Percentiles rank a stretch among this genome's conserved stretches.
These are phyloP conservation scores for Mechanitis messenoides DNA, from an alignment of 2,888 invertebrate genomes.

Conservation along the genomic window DNA sequence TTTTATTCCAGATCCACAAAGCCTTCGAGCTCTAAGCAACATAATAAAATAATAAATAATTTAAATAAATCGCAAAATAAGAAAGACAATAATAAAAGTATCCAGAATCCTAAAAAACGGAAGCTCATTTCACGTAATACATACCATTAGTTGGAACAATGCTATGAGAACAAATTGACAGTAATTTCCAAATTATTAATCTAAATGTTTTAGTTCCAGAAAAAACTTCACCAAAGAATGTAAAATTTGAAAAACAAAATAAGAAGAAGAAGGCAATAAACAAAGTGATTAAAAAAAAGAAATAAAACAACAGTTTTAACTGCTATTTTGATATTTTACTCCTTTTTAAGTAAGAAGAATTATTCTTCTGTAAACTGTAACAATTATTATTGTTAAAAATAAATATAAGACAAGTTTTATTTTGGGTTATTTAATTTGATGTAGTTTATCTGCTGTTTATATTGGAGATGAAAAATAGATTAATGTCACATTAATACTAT, in stretches of 20 bases:
- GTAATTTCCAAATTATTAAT: not conserved
- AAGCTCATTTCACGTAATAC: not conserved
- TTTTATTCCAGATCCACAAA: not conserved
- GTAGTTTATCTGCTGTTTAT: no score
- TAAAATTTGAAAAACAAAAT: conserved; percentile 57
- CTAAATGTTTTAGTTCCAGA: conserved; percentile 38
- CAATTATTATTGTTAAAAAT: no score
- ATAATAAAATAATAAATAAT: not conserved
- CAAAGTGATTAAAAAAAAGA: conserved; percentile 60
- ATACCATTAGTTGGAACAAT: not conserved
- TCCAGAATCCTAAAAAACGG: not conserved
- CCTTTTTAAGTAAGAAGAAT: not conserved
- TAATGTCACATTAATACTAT: no score
- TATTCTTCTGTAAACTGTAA: no score
- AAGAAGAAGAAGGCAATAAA: conserved; percentile 44
- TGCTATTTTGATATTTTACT: not conserved
- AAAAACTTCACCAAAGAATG: conserved; percentile 45
- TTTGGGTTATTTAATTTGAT: no score
- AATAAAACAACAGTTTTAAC: conserved; percentile 32
- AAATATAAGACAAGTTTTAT: no score
- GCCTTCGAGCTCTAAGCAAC: not conserved
- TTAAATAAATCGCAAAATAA: not conserved
- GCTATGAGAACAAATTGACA: no score
- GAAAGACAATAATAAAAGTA: not conserved
- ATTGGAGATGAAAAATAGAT: no score